Base-by-base conservation (phyloP, 2,113 vertebrate species). In the Turnix velox region DNA sequence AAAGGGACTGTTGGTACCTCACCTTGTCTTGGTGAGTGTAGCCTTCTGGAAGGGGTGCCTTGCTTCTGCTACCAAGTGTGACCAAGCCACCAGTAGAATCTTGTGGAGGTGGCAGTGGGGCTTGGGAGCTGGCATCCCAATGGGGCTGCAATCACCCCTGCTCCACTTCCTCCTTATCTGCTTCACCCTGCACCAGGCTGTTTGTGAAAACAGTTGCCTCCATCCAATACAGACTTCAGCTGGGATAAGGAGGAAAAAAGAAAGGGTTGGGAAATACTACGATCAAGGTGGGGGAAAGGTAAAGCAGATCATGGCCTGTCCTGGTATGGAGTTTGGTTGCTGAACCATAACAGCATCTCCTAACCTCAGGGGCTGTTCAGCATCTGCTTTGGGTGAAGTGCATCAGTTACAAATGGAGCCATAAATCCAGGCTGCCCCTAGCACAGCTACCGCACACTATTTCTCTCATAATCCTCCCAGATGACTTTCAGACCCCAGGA, bases 21-120 rank as follows among this genome's bases (percentile, higher is more conserved):
- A 28, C 42, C 39, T 62, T 43, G 24, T 19, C 40, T 35, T 22
- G 33, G 28, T 5, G 42, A 52, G 46, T 14, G 30, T 30, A 62
- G 42, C 28, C 27, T 55, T 22, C 16, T 84, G 59, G 16, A 2
- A 58, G 24, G 49, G 68, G 19, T 37, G 33, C 35, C 27, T 68
- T 1, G 4, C 52, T 73, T 23, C 46, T 73, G 59, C 7, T 39
- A 42, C 28, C 0, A 1, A 30, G 24, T 11, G 40, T 48, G 48
- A 73, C 4, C 0, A 4, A 85, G 17, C n/a, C 57, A 13, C 4
- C 0, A 0, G 7, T 7, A 43, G 4, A 0, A 1, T 65, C n/a
- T 40, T 20, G 8, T 0, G 3, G 63, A 59, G 54, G 58, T 61
- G 73, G 12, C 18, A 42, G 40, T 39, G 18, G 49, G n/a, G 25